Evolutionary conservation across 64 coral and sea anemone species (phyloP).

Genomic region (Montipora capricornis): DNA sequence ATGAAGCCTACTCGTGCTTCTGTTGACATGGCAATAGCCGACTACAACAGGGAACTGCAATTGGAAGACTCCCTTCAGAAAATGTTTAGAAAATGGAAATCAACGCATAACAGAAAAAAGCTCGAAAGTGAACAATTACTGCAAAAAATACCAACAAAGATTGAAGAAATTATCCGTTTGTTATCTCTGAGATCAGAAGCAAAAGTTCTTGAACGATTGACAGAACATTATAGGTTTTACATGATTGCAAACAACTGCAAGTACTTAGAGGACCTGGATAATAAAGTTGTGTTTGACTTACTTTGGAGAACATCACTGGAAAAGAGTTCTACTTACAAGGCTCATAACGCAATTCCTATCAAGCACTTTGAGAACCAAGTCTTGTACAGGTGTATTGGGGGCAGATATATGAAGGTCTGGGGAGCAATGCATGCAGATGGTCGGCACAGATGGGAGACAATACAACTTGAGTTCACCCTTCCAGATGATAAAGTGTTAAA

Average conservation of each 20-base stretch:
- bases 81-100: not conserved
- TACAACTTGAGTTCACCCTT: constrained; percentile 42
- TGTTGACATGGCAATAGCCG: not conserved
- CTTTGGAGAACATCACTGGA: constrained; percentile 30
- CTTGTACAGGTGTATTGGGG: constrained; percentile 11
- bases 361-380: constrained; percentile 17
- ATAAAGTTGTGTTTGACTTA: constrained; percentile 21
- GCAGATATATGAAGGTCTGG: constrained; percentile 10
- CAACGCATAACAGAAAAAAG: not conserved
- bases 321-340: not conserved
- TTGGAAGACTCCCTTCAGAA: not conserved
- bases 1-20: not conserved
- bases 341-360: not conserved
- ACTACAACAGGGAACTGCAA: constrained; percentile 9
- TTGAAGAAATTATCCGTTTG: not conserved
- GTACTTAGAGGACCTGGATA: not conserved
- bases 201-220: constrained; percentile 6
- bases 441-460: not conserved
- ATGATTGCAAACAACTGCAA: not conserved
- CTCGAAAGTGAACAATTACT: not conserved
- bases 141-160: not conserved
- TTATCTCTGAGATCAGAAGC: constrained; percentile 54
- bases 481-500: constrained; percentile 36
- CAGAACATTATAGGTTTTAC: not conserved
- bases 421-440: constrained; percentile 2